phyloP scores from a whole-genome alignment of 2,888 invertebrate species.

The Prenolepis imparis region DNA sequence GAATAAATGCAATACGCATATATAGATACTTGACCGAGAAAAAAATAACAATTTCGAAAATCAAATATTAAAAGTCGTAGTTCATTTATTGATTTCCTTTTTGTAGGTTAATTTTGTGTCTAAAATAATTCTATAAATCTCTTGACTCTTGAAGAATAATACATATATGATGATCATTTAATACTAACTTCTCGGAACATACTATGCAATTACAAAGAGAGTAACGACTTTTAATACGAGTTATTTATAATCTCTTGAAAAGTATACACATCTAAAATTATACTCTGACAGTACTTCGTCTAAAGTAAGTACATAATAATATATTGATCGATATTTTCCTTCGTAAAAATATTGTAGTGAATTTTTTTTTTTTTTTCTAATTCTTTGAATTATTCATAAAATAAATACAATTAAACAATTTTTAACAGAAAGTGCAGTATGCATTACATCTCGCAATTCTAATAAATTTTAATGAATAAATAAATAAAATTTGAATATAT shows the following conservation, averaged over 20 bases:
- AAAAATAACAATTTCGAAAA: background rate
- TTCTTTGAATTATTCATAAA: background rate
- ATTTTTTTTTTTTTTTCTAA: background rate
- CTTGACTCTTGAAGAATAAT: background rate
- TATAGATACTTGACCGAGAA: background rate
- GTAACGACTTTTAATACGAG: background rate
- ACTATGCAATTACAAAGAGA: background rate
- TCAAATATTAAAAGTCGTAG: background rate
- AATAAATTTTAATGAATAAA: background rate
- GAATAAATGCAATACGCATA: background rate
- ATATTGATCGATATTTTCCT: background rate
- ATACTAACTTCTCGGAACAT: background rate
- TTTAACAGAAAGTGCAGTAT: background rate
- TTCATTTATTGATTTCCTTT: constrained; percentile 21
- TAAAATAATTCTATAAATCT: constrained; percentile 18
- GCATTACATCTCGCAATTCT: background rate
- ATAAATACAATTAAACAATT: background rate
- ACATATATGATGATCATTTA: background rate
- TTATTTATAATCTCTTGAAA: constrained; percentile 4
- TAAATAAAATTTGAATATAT: background rate
- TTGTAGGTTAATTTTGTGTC: constrained; percentile 8
- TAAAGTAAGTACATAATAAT: background rate
- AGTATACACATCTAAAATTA: background rate
- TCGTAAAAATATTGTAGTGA: background rate
- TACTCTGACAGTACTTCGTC: background rate